These are phyloP conservation scores for Onchidella celtica DNA, from an alignment of 2,888 invertebrate genomes.

Conservation along the genomic window DNA sequence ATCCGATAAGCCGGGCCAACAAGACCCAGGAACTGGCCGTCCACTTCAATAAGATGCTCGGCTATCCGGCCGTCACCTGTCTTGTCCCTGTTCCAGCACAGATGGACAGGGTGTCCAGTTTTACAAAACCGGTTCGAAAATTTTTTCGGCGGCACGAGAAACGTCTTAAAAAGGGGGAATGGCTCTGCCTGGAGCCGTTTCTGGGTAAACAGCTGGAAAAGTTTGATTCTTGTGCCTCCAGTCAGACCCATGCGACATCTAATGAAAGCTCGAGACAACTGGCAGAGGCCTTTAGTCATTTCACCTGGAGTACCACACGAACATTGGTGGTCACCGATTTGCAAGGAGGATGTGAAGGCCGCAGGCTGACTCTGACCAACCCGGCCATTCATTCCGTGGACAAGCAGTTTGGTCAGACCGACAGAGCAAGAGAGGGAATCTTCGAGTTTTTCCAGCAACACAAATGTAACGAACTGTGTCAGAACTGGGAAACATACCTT, in stretches of 20 bases:
- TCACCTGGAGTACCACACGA: constrained; percentile 54
- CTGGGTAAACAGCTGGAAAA: constrained; percentile 43
- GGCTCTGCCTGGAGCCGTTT: constrained; percentile 53
- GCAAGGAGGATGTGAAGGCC: constrained; percentile 49
- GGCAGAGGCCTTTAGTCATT: constrained; percentile 57
- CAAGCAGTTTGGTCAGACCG: constrained; percentile 48
- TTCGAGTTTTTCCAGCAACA: constrained; percentile 55
- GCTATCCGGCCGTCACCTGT: constrained; percentile 42
- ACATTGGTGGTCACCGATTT: constrained; percentile 54
- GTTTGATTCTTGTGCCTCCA: background rate
- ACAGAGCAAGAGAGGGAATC: constrained; percentile 49
- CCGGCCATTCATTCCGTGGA: constrained; percentile 54
- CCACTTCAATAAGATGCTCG: constrained; percentile 50
- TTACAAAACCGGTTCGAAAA: constrained; percentile 46
- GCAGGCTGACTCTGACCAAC: constrained; percentile 48
- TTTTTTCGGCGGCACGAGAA: constrained; percentile 55
- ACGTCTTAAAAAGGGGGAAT: constrained; percentile 48
- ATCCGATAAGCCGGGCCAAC: constrained; percentile 24
- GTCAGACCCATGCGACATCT: background rate
- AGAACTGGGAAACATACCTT: constrained; percentile 42
- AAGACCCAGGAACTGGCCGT: constrained; percentile 46
- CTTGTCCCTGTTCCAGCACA: constrained; percentile 46
- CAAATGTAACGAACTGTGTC: constrained; percentile 56
- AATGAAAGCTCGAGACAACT: constrained; percentile 4
- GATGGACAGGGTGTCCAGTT: constrained; percentile 54